Conservation (phyloP, 2,113 vertebrate genomes). For the Coptodon rendalli region DNA sequence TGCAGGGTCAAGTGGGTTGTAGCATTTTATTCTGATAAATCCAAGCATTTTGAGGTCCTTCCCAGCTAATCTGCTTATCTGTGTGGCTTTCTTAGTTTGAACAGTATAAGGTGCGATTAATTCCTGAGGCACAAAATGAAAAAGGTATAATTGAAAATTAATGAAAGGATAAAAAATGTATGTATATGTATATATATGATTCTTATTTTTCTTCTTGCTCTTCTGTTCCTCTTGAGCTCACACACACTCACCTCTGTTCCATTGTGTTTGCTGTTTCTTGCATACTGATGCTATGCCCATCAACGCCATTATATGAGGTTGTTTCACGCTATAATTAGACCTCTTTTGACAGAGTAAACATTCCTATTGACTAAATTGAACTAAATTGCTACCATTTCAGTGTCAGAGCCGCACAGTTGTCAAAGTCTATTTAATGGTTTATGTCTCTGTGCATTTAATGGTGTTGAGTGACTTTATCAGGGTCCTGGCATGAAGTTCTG, state of each 20-base stretch:
- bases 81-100: background rate
- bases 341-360: constrained; percentile 21
- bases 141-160: background rate
- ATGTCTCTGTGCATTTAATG: background rate
- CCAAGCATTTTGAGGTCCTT: background rate
- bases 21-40: background rate
- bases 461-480: background rate
- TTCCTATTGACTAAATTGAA: background rate
- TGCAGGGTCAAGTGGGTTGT: background rate
- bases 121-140: background rate
- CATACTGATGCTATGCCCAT: constrained; percentile 1
- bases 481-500: background rate
- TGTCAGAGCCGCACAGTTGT: constrained; percentile 3
- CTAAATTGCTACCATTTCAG: background rate
- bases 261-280: background rate
- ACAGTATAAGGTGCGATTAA: background rate
- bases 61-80: background rate
- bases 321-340: constrained; percentile 23
- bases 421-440: constrained; percentile 1
- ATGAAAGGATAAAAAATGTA: background rate
- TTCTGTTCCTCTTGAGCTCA: background rate
- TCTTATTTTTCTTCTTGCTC: background rate
- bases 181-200: background rate
- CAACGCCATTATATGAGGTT: background rate
- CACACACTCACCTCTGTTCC: background rate